phyloP scores from a whole-genome alignment of 2,113 vertebrate genomes.

The Limanda limanda region DNA sequence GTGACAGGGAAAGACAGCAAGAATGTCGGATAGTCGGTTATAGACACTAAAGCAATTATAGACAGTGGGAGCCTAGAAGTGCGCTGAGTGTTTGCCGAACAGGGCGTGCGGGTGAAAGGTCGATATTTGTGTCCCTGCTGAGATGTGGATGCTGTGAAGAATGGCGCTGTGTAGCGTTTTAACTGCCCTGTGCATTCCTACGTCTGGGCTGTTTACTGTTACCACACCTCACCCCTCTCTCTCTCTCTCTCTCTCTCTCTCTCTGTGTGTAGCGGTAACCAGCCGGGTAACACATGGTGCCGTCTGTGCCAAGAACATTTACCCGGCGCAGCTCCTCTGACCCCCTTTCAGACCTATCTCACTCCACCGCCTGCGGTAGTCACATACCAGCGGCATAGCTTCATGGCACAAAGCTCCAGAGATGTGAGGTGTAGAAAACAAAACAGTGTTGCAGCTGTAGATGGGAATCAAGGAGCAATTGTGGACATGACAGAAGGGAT shows the following conservation, averaged over 20 bases:
- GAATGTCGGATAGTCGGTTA: constrained; percentile 39
- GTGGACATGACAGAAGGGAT: constrained; percentile 66
- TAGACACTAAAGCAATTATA: constrained; percentile 36
- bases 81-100: constrained; percentile 59
- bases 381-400: constrained; percentile 69
- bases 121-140: constrained; percentile 58
- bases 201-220: constrained; percentile 71
- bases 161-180: constrained; percentile 67
- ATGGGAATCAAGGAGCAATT: constrained; percentile 51
- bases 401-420: constrained; percentile 62
- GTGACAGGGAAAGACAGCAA: constrained; percentile 33
- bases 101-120: constrained; percentile 36
- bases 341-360: constrained; percentile 61
- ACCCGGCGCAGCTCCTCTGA: constrained; percentile 51
- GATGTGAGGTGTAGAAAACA: constrained; percentile 65
- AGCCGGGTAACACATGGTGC: constrained; percentile 57
- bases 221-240: constrained; percentile 57
- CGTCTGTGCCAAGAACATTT: constrained; percentile 53
- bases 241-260: background rate
- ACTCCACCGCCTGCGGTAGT: constrained; percentile 23
- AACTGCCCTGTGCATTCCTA: constrained; percentile 64
- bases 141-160: constrained; percentile 66
- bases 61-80: constrained; percentile 36
- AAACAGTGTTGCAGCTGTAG: constrained; percentile 72
- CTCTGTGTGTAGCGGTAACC: constrained; percentile 41